Evolutionary conservation across 2,113 vertebrate species (phyloP).

Genomic region (Nicator chloris): DNA sequence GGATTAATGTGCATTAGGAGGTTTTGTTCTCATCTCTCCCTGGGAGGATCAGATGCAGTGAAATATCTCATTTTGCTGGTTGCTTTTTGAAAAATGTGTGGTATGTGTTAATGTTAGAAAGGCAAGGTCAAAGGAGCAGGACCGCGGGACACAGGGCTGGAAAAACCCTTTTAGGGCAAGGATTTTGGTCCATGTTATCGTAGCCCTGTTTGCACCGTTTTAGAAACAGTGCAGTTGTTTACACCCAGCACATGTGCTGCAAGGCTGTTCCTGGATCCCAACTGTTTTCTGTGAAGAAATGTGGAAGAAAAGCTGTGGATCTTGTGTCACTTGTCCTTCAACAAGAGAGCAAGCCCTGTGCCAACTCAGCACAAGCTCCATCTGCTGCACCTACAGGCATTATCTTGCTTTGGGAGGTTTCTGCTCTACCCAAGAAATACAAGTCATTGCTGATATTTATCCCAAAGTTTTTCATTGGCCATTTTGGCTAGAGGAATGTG

Average conservation of each 20-base stretch:
- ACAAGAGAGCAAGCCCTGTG: neutral
- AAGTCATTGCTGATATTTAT: neutral
- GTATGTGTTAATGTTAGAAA: constrained; percentile 45
- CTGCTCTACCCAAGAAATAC: neutral
- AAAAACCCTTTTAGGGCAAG: neutral
- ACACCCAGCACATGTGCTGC: neutral
- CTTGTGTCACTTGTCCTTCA: neutral
- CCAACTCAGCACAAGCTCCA: neutral
- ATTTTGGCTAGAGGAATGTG: neutral
- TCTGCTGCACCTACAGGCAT: neutral
- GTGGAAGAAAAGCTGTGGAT: neutral
- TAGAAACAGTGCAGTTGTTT: constrained; percentile 2
- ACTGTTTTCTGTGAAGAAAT: neutral
- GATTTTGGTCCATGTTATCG: neutral
- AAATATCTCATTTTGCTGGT: constrained; percentile 47
- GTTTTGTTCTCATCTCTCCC: constrained; percentile 48
- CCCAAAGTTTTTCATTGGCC: neutral
- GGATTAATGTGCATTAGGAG: constrained; percentile 38
- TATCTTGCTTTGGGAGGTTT: neutral
- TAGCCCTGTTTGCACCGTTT: neutral
- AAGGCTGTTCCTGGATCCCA: neutral
- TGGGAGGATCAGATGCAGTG: constrained; percentile 40
- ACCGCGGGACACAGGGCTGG: neutral
- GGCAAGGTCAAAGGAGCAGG: constrained; percentile 50
- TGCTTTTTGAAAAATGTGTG: constrained; percentile 41